Evolutionary conservation across 2,888 invertebrate genomes (phyloP).

Genomic region (Hirtodrosophila alboralis): DNA sequence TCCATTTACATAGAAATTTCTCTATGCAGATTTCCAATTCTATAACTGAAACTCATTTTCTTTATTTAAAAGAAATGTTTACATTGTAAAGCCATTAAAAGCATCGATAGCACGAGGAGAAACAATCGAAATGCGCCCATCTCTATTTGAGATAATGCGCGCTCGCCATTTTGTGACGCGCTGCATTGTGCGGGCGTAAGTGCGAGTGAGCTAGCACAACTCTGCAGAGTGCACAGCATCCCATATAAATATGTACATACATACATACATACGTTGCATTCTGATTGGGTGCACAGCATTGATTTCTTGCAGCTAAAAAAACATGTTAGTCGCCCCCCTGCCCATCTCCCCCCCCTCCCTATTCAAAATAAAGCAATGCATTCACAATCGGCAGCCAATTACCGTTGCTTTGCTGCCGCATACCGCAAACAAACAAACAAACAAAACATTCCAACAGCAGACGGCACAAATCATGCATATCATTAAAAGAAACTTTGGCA

Average conservation of each 20-base stretch:
- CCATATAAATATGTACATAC: conserved; percentile 1
- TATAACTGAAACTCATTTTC: too few relatives aligned
- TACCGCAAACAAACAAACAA: conserved; percentile 5
- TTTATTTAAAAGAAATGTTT: too few relatives aligned
- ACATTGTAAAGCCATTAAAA: too few relatives aligned
- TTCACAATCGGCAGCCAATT: conserved; percentile 8
- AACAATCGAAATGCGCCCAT: too few relatives aligned
- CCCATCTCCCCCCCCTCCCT: too few relatives aligned
- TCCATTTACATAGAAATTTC: too few relatives aligned
- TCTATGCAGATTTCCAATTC: too few relatives aligned
- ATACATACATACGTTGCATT: conserved; percentile 13
- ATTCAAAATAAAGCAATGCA: background rate
- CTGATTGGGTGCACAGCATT: conserved; percentile 43
- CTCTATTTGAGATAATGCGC: background rate
- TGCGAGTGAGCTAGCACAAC: conserved; percentile 15
- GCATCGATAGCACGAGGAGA: too few relatives aligned
- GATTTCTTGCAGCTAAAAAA: conserved; percentile 28
- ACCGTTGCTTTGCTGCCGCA: conserved; percentile 34
- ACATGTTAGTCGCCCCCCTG: conserved; percentile 14
- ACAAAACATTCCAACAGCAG: conserved; percentile 12
- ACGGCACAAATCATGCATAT: conserved; percentile 56
- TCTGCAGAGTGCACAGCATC: conserved; percentile 31
- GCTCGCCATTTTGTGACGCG: conserved; percentile 26
- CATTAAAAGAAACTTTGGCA: conserved; percentile 62
- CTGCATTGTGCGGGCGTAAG: background rate